A percentile compares a stretch with the other conserved stretches of the same genome.
These are phyloP conservation scores for Alsophila aescularia DNA, from an alignment of 2,888 invertebrate genomes.

Conservation along the genomic window DNA sequence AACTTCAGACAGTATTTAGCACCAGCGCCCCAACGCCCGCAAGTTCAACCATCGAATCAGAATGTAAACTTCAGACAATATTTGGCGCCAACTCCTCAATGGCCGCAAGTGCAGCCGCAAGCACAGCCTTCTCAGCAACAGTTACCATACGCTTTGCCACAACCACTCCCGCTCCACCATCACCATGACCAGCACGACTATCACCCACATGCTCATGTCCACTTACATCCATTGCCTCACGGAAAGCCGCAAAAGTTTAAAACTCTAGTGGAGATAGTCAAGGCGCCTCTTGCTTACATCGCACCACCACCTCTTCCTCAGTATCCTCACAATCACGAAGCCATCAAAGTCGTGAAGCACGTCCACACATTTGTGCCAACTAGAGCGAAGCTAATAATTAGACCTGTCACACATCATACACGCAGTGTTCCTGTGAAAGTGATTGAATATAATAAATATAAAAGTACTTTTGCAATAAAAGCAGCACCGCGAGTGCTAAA, in stretches of 20 bases:
- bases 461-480: slow-evolving; percentile 40
- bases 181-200: slow-evolving; percentile 31
- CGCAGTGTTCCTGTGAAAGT: slow-evolving; percentile 52
- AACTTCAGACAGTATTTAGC: slow-evolving; percentile 28
- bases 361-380: slow-evolving; percentile 65
- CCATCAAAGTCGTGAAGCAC: slow-evolving; percentile 60
- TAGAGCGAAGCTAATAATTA: slow-evolving; percentile 64
- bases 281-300: slow-evolving; percentile 73
- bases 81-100: slow-evolving; percentile 18
- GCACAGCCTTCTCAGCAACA: slow-evolving; percentile 25
- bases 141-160: slow-evolving; percentile 28
- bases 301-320: slow-evolving; percentile 67
- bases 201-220: slow-evolving; percentile 31
- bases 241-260: slow-evolving; percentile 63
- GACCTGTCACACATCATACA: slow-evolving; percentile 54
- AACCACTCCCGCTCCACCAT: slow-evolving; percentile 26
- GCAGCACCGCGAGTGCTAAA: slow-evolving; percentile 44
- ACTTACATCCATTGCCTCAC: slow-evolving; percentile 35
- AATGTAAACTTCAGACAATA: slow-evolving; percentile 29
- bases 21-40: slow-evolving; percentile 28
- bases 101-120: slow-evolving; percentile 24
- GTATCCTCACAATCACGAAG: slow-evolving; percentile 42
- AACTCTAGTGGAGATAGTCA: slow-evolving; percentile 73
- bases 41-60: slow-evolving; percentile 31
- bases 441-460: slow-evolving; percentile 53